These are phyloP conservation scores for Palaemon carinicauda DNA, from an alignment of 1,140 invertebrate genomes.

Conservation along the genomic window DNA sequence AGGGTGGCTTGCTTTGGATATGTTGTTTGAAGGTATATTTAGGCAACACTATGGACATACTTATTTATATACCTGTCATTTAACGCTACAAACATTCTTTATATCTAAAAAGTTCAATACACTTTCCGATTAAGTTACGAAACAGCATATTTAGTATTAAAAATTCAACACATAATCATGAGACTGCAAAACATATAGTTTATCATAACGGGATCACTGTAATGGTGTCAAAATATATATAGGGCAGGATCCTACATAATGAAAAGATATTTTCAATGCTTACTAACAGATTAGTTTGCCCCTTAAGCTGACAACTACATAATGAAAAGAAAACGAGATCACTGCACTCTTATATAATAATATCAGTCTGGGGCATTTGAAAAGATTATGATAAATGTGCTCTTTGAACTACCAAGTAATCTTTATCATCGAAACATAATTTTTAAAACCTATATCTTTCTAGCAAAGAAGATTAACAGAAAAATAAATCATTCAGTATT, in stretches of 20 bases:
- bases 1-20: constrained; percentile 37
- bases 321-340: too few relatives aligned
- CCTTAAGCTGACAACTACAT: too few relatives aligned
- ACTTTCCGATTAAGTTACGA: background rate
- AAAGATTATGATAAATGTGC: too few relatives aligned
- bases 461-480: too few relatives aligned
- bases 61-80: background rate
- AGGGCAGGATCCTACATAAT: constrained; percentile 14
- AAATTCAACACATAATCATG: background rate
- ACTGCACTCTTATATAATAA: too few relatives aligned
- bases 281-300: too few relatives aligned
- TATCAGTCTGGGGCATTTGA: too few relatives aligned
- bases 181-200: background rate
- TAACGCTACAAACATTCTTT: constrained; percentile 12
- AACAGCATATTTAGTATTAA: constrained; percentile 7
- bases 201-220: background rate
- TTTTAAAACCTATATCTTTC: too few relatives aligned
- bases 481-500: too few relatives aligned
- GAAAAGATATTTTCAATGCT: background rate
- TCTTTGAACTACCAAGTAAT: too few relatives aligned
- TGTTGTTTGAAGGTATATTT: constrained; percentile 23
- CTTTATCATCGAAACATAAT: too few relatives aligned
- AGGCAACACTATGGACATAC: constrained; percentile 1
- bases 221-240: background rate
- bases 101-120: constrained; percentile 24